These are phyloP conservation scores for Dendrophyllia cribrosa DNA, from an alignment of 64 coral and sea anemone genomes.

Conservation along the genomic window DNA sequence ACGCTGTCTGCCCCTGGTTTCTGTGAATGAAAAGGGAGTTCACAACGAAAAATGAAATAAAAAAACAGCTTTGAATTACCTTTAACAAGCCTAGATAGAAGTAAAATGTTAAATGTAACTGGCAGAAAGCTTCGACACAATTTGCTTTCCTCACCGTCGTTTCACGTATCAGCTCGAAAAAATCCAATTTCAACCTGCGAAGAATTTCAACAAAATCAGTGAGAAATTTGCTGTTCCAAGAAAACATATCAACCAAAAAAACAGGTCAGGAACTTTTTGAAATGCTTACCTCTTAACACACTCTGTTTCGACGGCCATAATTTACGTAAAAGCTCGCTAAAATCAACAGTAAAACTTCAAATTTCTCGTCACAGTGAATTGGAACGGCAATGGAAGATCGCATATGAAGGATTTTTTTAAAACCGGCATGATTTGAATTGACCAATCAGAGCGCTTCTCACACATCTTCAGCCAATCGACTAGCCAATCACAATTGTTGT, in stretches of 20 bases:
- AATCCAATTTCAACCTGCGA: slow-evolving; percentile 14
- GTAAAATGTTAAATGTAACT: background rate
- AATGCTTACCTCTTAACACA: background rate
- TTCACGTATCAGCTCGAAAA: background rate
- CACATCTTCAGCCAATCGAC: background rate
- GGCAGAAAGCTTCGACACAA: background rate
- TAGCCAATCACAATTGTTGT: slow-evolving; percentile 35
- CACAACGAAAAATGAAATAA: background rate
- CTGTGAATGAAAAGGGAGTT: slow-evolving; percentile 3
- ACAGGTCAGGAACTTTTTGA: background rate
- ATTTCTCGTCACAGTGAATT: background rate
- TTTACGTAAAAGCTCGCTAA: background rate
- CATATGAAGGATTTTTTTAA: slow-evolving; percentile 55
- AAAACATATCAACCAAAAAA: background rate
- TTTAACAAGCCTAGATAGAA: too few species aligned
- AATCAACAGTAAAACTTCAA: background rate
- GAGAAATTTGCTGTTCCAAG: background rate
- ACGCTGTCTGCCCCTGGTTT: slow-evolving; percentile 12
- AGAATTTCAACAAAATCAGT: background rate
- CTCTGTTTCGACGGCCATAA: background rate
- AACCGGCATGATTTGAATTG: slow-evolving; percentile 7
- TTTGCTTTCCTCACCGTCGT: background rate
- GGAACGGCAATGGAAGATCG: background rate
- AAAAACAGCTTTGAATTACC: background rate
- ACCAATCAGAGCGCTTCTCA: slow-evolving; percentile 72